Evolutionary conservation across 2,113 vertebrate species (phyloP), one percentile per base, ranked within the genome.

Genomic region (Pedionomus torquatus): DNA sequence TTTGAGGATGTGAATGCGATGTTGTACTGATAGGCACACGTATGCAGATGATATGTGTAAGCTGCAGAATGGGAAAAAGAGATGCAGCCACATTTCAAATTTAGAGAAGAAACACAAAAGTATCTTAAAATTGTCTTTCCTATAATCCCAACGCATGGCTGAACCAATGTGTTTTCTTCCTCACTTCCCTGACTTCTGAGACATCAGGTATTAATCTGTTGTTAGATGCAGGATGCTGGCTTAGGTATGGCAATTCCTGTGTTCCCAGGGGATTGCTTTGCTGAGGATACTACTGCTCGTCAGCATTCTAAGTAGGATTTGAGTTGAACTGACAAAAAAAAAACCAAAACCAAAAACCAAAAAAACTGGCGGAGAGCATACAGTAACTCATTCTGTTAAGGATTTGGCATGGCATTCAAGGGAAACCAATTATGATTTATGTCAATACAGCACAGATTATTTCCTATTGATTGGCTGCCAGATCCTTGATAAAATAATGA

Each of bases 391-490:
- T 96, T 96, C 95, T 95, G 93, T 89, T 96, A 95, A 95, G 85
- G 88, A 96, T 94, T 96, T 98, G 98, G 98, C 98, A 93, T 95
- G 46, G 86, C 88, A 84, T 92, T 92, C 95, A 98, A 98, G 97
- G 97, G 98, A 98, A 98, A 97, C 97, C 98, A 98, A 97, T 98
- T 98, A 98, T 98, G 98, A 98, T 98, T 98, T 98, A 98, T 98
- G 97, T 98, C 97, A 98, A 96, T 98, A 97, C 95, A 98, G 95
- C 83, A 97, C 95, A 98, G 96, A 97, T 97, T 95, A 97, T 97
- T 98, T 98, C 93, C 97, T 97, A 98, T 98, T 98, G 98, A 98
- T 98, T 98, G 97, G 94, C 91, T 98, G 98, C 98, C 98, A 98
- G 97, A 94, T 96, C 90, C 92, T 97, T 97, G 97, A 98, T 97